Base-by-base conservation (phyloP, 2,888 invertebrate species). In the Proisotoma minuta region DNA sequence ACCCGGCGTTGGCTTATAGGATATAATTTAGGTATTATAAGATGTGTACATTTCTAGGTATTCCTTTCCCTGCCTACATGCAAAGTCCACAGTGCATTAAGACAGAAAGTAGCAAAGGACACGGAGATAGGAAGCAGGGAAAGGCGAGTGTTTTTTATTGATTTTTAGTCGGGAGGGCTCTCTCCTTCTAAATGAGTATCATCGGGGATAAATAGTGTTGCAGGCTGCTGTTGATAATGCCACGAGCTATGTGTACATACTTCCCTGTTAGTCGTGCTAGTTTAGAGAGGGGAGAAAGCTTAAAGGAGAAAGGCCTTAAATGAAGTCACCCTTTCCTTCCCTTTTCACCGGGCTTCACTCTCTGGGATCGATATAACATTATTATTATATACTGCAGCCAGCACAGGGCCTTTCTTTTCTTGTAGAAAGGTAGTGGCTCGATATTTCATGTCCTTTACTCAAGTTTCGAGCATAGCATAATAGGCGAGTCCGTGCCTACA, bases 261-360 rank as follows among this genome's bases (percentile, higher is more conserved):
- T n/a, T n/a, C n/a, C n/a, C n/a, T n/a, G n/a, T n/a, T n/a, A n/a
- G n/a, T n/a, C n/a, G n/a, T n/a, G n/a, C n/a, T n/a, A n/a, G n/a
- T n/a, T n/a, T n/a, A n/a, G 10, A 23, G 24, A 60, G 50, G 57
- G 54, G 62, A 61, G 54, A 65, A 62, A 53, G 49, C 60, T 51
- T 59, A 69, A 69, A 63, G 69, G 69, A 69, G 69, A 71, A 69
- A 70, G 70, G 71, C 69, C 73, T 73, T 73, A 70, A 73, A 71
- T 73, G 71, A 73, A 73, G 73, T 71, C 73, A 69, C 73, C 73
- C 73, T 66, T 60, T 64, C 62, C 59, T 56, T 47, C 28, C 62
- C 60, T 57, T 57, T 65, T 57, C 60, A 51, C 60, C 26, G 18
- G 18, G 43, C 4, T 8, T 34, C 34, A 15, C 4, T 49, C 39